phyloP scores from a whole-genome alignment of 2,113 vertebrate species.

The Colinus virginianus region DNA sequence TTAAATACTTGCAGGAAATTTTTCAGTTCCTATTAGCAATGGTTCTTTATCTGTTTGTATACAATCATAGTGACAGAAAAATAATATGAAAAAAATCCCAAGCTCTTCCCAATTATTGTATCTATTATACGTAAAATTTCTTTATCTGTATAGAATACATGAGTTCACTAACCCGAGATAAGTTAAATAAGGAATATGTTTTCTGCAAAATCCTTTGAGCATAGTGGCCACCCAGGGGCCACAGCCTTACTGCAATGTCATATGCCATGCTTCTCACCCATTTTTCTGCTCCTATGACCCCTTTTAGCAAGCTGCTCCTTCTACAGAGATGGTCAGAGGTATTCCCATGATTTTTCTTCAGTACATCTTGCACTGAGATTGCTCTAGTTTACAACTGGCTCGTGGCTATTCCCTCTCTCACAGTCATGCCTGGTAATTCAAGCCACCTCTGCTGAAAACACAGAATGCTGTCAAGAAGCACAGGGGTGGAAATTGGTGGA shows the following conservation, averaged over 20 bases:
- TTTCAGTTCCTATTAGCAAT: neutral
- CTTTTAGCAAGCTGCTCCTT: neutral
- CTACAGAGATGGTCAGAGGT: neutral
- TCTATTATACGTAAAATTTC: neutral
- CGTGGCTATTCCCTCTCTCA: neutral
- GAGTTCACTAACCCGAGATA: neutral
- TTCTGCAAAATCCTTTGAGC: neutral
- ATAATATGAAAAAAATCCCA: neutral
- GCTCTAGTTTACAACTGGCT: neutral
- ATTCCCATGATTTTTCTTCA: neutral
- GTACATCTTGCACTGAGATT: neutral
- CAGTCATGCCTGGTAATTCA: neutral
- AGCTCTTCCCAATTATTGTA: neutral
- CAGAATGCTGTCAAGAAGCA: neutral
- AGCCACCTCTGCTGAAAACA: neutral
- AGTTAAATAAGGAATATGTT: neutral
- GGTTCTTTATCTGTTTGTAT: neutral
- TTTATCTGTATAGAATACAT: neutral
- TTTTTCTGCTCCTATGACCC: neutral
- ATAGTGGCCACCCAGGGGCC: neutral
- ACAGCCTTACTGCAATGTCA: neutral
- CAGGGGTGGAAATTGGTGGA: fast-evolving
- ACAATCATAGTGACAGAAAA: neutral
- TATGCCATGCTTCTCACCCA: neutral
- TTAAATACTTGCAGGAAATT: neutral